Evolutionary conservation across 2,797 vertebrate genomes (phyloP), one percentile per base, ranked within the genome.

Genomic region (Pangasius macronema): DNA sequence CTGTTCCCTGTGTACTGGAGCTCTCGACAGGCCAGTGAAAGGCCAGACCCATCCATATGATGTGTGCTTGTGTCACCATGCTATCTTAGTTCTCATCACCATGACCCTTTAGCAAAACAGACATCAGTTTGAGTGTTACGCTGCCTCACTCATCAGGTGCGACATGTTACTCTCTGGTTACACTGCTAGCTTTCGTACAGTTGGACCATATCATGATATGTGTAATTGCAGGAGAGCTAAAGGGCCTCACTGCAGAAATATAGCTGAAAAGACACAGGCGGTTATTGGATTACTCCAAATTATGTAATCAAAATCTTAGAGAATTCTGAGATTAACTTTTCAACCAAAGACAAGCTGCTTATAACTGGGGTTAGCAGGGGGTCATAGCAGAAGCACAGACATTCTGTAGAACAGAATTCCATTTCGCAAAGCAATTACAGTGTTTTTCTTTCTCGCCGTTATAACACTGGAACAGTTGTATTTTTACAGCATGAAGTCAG

Each of bases 101-200:
- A 59, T 88, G 84, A 36, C 63, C 87, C 6, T 84, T 87, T 75
- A 85, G 33, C 82, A 79, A 87, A 79, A 83, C 86, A 84, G 70
- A 89, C 57, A 59, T 57, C 51, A 22, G 67, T 67, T 33, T 59
- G 73, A 90, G 65, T 1, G 7, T 53, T 30, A 5, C 42, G 36
- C 79, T n/a, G 57, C 57, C 57, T 81, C 36, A 81, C 11, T 39
- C 55, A 39, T 81, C 33, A 42, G 55, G 22, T 81, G 79, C 3
- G 24, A 49, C 42, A 67, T 63, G 24, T 30, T 49, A 65, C 59
- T 20, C 59, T 10, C 13, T 30, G 3, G 39, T 30, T 82, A 49
- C 22, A 51, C 89, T 91, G 92, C 87, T 91, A 92, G 91, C 93
- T 94, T 95, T 91, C 88, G 91, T 90, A 93, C 90, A 63, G 68